phyloP scores from a whole-genome alignment of 30 jellyfish, hydroid and myxozoan genomes.

The Hydractinia echinata region DNA sequence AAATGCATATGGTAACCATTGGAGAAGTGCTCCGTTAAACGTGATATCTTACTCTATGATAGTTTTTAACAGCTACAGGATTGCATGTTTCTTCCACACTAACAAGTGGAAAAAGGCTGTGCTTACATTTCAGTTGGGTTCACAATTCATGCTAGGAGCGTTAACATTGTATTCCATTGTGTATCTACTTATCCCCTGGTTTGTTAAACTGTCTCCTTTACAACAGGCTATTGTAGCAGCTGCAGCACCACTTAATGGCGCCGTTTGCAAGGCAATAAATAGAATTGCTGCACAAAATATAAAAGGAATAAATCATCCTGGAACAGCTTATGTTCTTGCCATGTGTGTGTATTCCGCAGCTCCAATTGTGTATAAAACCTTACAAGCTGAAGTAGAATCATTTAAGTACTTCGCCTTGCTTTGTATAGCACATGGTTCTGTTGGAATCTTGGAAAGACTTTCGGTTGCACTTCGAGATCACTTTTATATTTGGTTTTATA shows the following conservation, averaged over 20 bases:
- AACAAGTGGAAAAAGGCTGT: background rate
- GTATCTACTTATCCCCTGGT: conserved; percentile 20
- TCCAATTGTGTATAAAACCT: conserved; percentile 7
- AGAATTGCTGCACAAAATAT: background rate
- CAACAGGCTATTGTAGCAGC: conserved; percentile 22
- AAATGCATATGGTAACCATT: conserved; percentile 1
- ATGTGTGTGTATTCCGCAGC: background rate
- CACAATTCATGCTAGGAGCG: conserved; percentile 8
- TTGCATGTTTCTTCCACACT: background rate
- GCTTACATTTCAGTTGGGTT: conserved; percentile 11
- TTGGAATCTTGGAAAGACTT: conserved; percentile 22
- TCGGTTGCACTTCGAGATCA: conserved; percentile 25
- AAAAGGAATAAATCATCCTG: conserved; percentile 1
- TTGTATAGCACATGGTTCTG: conserved; percentile 17
- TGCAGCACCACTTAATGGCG: conserved; percentile 8
- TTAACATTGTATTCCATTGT: background rate
- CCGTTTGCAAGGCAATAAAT: background rate
- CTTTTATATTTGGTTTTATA: conserved; percentile 21
- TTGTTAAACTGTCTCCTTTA: conserved; percentile 4
- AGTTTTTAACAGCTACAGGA: background rate
- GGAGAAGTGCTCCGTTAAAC: conserved; percentile 6
- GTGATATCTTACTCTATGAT: background rate
- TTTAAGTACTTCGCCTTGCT: background rate
- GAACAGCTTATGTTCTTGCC: conserved; percentile 6
- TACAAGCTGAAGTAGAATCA: conserved; percentile 24